Evolutionary conservation across 2,888 invertebrate genomes (phyloP).

Genomic region (Erynnis tages): DNA sequence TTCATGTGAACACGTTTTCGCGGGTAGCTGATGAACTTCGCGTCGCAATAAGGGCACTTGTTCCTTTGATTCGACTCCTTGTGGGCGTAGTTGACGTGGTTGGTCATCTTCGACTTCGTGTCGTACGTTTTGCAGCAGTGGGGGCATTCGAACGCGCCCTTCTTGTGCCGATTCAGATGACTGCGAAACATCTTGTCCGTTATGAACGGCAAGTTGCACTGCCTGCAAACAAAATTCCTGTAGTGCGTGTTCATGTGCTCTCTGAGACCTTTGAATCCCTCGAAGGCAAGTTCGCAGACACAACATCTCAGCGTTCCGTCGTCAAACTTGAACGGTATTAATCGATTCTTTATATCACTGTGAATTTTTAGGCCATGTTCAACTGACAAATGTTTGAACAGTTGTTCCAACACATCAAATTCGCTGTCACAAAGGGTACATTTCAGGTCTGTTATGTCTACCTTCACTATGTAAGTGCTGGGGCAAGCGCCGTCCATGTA

Average conservation of each 20-base stretch:
- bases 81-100: constrained; percentile 34
- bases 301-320: constrained; percentile 42
- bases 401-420: constrained; percentile 39
- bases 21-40: constrained; percentile 32
- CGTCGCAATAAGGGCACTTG: constrained; percentile 35
- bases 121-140: constrained; percentile 35
- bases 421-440: constrained; percentile 46
- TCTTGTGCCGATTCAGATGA: constrained; percentile 35
- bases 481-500: constrained; percentile 42
- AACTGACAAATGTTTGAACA: constrained; percentile 44
- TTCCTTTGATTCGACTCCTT: constrained; percentile 28
- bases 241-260: constrained; percentile 62
- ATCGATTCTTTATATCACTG: constrained; percentile 46
- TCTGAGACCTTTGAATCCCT: constrained; percentile 39
- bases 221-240: constrained; percentile 49
- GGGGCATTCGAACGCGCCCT: constrained; percentile 36
- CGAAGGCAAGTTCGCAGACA: constrained; percentile 39
- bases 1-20: constrained; percentile 37
- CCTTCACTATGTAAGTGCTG: constrained; percentile 41
- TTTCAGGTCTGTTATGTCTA: constrained; percentile 53
- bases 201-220: constrained; percentile 41
- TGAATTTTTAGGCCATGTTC: constrained; percentile 43
- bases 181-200: constrained; percentile 32
- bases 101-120: constrained; percentile 29
- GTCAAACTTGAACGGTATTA: constrained; percentile 53